A percentile compares a stretch with the other conserved stretches of the same genome.
Evolutionary conservation across 1,140 invertebrate species (phyloP).

Genomic region (Euura lappo): DNA sequence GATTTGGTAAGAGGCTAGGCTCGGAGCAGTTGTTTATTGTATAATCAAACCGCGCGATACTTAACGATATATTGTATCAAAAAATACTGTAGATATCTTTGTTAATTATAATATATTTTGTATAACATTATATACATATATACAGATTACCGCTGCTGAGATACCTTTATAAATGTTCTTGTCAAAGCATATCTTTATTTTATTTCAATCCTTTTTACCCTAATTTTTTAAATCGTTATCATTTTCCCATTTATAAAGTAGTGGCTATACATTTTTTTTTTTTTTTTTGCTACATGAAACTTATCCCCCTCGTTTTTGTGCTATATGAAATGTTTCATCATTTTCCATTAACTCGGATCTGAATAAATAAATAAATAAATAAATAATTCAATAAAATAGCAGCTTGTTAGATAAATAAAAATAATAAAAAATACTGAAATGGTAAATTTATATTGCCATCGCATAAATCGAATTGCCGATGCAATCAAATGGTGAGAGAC

Average conservation of each 20-base stretch:
- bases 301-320: too few species aligned
- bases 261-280: too few species aligned
- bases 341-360: too few species aligned
- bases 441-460: neutral
- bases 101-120: conserved; percentile 16
- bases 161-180: conserved; percentile 21
- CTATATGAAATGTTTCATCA: too few species aligned
- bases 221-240: too few species aligned
- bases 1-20: neutral
- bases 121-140: neutral
- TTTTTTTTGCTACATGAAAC: too few species aligned
- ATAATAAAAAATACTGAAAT: too few species aligned
- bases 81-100: conserved; percentile 9
- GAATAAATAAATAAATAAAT: too few species aligned
- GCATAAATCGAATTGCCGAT: conserved; percentile 49
- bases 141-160: conserved; percentile 28
- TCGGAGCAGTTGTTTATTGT: conserved; percentile 6
- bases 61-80: conserved; percentile 4
- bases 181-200: neutral
- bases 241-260: too few species aligned
- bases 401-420: too few species aligned
- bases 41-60: neutral
- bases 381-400: too few species aligned
- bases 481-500: conserved; percentile 47
- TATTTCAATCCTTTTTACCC: neutral